Base-by-base conservation (phyloP, 2,113 vertebrate species). In the Ptilorrhoa leucosticta region DNA sequence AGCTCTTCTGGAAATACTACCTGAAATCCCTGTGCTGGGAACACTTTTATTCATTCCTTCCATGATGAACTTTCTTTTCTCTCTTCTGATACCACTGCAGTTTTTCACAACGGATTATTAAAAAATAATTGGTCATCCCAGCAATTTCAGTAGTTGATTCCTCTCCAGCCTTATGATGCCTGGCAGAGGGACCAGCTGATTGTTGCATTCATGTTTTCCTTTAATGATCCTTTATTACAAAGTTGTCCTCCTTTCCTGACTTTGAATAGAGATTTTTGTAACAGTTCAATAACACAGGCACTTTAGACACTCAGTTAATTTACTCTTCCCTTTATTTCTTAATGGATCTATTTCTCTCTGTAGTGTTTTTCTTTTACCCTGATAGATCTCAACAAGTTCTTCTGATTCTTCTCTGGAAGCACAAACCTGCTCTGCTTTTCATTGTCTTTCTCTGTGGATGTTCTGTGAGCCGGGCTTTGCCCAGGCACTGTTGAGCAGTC, bases 191-290 rank as follows among this genome's bases (percentile, higher is more conserved):
- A 83, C 16, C 50, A 86, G 27, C 53, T 81, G 71, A 64, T 44
- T 20, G 13, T 58, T 92, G 39, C 13, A 1, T 51, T 90, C 35
- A 58, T 61, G 51, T 83, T 93, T 95, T 93, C 76, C 28, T 90
- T 96, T 93, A 96, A 88, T 88, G 88, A 80, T 27, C 31, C 22
- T 75, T 91, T 94, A 80, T 94, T 27, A 94, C 57, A 83, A 91
- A 92, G 85, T 95, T 97, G 95, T 96, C 86, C 48, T 94, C 83
- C 20, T 73, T 96, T 89, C 51, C 79, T 80, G 85, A 54, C 79
- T 96, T 95, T 83, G 70, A 86, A 77, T 96, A 88, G 90, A 94
- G 90, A 93, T 91, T 95, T 96, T 95, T 92, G 70, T 70, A 95
- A 66, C 75, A 93, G 92, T 88, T 97, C 94, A 92, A 94, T 97